Percentiles rank a stretch among this genome's conserved stretches.
These are phyloP conservation scores for Hypsibius dujardini DNA, from an alignment of 1,140 invertebrate genomes.

Conservation along the genomic window DNA sequence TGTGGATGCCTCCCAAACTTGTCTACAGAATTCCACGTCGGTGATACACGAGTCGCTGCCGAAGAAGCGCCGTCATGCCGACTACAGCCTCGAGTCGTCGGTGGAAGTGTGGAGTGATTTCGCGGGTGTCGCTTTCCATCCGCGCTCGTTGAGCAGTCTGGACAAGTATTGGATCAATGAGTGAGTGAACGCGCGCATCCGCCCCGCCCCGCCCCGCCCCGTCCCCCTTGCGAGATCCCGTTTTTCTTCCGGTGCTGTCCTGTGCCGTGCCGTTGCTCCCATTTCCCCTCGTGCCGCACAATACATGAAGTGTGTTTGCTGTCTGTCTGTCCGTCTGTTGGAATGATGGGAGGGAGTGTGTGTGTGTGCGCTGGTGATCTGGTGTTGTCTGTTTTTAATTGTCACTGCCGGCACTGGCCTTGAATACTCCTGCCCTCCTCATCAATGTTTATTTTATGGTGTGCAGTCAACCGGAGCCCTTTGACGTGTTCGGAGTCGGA, in stretches of 20 bases:
- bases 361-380: too few relatives aligned
- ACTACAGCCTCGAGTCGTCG: not conserved
- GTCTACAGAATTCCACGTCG: not conserved
- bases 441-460: too few relatives aligned
- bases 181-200: not conserved
- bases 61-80: not conserved
- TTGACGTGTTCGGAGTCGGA: constrained; percentile 52
- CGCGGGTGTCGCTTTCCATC: not conserved
- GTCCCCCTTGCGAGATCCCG: constrained; percentile 18
- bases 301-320: too few relatives aligned
- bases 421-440: too few relatives aligned
- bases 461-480: constrained; percentile 36
- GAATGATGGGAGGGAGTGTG: too few relatives aligned
- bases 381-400: too few relatives aligned
- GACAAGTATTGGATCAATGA: not conserved
- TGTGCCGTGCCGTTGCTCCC: too few relatives aligned
- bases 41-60: not conserved
- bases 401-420: too few relatives aligned
- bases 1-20: not conserved
- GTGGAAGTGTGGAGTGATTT: constrained; percentile 1
- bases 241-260: constrained; percentile 25
- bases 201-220: not conserved
- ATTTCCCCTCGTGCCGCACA: too few relatives aligned
- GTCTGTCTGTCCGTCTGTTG: too few relatives aligned
- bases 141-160: not conserved